Percentiles rank a stretch among this genome's conserved stretches.
These are phyloP conservation scores for Mungos mungo DNA, from an alignment of 2,113 vertebrate species.

Conservation along the genomic window DNA sequence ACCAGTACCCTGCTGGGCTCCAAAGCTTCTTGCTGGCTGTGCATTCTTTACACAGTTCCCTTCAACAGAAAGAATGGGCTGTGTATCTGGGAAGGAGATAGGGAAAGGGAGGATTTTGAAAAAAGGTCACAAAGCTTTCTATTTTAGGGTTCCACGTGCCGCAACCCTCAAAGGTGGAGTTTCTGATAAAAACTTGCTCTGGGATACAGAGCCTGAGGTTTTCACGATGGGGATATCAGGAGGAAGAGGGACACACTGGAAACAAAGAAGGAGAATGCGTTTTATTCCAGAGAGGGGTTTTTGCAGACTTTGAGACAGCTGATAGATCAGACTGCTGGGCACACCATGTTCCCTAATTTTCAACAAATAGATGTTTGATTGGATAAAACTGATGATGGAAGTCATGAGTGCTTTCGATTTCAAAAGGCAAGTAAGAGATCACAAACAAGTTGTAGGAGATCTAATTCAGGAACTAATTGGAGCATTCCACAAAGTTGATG, in stretches of 20 bases:
- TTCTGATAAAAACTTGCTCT: slow-evolving; percentile 72
- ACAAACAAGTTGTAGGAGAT: not conserved
- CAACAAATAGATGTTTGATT: slow-evolving; percentile 6
- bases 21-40: slow-evolving; percentile 73
- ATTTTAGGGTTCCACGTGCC: slow-evolving; percentile 71
- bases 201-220: slow-evolving; percentile 24
- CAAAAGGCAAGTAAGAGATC: slow-evolving; percentile 53
- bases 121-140: slow-evolving; percentile 74
- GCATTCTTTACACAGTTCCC: slow-evolving; percentile 64
- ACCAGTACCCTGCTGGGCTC: slow-evolving; percentile 74
- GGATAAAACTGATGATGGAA: slow-evolving; percentile 52
- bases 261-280: slow-evolving; percentile 22
- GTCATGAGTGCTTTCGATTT: slow-evolving; percentile 68
- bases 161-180: slow-evolving; percentile 68
- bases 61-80: slow-evolving; percentile 58
- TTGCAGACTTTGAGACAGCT: not conserved
- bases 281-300: slow-evolving; percentile 12
- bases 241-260: not conserved
- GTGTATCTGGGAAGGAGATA: slow-evolving; percentile 68
- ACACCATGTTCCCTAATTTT: not conserved
- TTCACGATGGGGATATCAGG: not conserved
- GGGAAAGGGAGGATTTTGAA: slow-evolving; percentile 58
- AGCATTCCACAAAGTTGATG: not conserved
- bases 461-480: not conserved
- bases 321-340: not conserved